Percentiles rank a stretch among this genome's conserved stretches.
phyloP scores from a whole-genome alignment of 2,888 invertebrate genomes.

The Ecliptopera silaceata region DNA sequence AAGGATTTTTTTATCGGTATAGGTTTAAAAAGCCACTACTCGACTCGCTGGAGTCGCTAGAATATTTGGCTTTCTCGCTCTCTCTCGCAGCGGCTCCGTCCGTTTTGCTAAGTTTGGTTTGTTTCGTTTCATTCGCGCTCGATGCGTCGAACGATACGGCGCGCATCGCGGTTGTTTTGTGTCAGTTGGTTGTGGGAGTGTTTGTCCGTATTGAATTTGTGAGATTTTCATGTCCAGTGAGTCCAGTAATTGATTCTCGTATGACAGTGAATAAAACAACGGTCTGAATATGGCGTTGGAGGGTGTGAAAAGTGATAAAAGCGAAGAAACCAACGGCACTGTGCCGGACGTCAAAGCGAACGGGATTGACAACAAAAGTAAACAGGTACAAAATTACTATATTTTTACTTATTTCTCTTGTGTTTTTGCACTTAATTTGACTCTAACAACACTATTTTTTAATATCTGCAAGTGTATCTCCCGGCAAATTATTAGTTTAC shows the following conservation, averaged over 20 bases:
- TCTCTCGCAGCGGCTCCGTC: conserved; percentile 34
- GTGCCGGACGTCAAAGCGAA: conserved; percentile 79
- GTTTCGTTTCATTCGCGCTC: conserved; percentile 72
- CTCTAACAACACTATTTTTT: background rate
- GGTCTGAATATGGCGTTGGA: conserved; percentile 78
- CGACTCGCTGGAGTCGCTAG: too few relatives aligned
- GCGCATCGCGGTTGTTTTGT: conserved; percentile 46
- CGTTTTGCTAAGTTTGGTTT: conserved; percentile 37
- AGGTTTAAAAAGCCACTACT: too few relatives aligned
- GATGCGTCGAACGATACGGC: conserved; percentile 65
- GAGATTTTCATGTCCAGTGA: conserved; percentile 67
- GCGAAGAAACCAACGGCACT: conserved; percentile 80
- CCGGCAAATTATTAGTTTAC: background rate
- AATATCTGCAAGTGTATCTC: background rate
- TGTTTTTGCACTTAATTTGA: conserved; percentile 38
- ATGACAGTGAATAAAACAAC: conserved; percentile 78
- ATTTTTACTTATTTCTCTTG: conserved; percentile 48
- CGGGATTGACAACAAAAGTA: conserved; percentile 83
- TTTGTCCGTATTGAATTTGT: conserved; percentile 71
- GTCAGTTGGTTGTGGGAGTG: conserved; percentile 70
- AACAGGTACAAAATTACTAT: conserved; percentile 74
- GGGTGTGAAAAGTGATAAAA: conserved; percentile 81
- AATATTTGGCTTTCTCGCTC: conserved; percentile 48
- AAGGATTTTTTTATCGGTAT: too few relatives aligned
- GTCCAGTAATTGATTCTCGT: conserved; percentile 60